Conservation (phyloP, 1,140 invertebrate species). For the Oppia nitens region DNA sequence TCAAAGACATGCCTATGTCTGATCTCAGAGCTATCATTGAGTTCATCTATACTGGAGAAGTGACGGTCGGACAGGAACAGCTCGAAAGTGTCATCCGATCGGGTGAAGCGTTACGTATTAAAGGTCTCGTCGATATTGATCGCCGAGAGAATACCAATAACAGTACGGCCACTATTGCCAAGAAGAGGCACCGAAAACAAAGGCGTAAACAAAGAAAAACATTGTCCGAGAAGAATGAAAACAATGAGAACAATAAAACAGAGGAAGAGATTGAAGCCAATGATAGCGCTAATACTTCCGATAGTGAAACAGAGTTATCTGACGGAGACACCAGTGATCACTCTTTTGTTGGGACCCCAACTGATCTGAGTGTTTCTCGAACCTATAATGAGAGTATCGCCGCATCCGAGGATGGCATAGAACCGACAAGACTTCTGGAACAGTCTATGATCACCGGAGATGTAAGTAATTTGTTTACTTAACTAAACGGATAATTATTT, state of each 20-base stretch:
- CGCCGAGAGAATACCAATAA: neutral
- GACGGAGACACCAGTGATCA: neutral
- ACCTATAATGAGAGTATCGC: neutral
- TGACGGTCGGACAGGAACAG: neutral
- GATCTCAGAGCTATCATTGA: constrained; percentile 27
- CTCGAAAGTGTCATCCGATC: neutral
- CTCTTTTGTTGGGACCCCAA: neutral
- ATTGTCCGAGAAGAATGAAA: neutral
- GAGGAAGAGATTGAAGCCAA: neutral
- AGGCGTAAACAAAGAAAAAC: neutral
- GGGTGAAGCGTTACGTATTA: neutral
- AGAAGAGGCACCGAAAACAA: neutral
- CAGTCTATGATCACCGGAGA: constrained; percentile 19
- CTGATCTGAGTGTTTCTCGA: neutral
- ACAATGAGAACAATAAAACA: neutral
- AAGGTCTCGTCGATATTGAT: neutral
- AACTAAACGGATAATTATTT: constrained; percentile 31
- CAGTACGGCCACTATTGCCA: neutral
- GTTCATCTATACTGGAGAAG: constrained; percentile 29
- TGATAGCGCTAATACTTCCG: neutral
- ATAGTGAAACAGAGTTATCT: neutral
- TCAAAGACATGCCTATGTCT: constrained; percentile 29
- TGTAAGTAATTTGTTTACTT: constrained; percentile 9
- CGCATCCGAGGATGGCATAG: constrained; percentile 3
- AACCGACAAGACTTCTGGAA: constrained; percentile 18